Percentiles rank a stretch among this genome's conserved stretches.
These are phyloP conservation scores for Pteropus rufus DNA, from an alignment of 2,797 vertebrate genomes.

Conservation along the genomic window DNA sequence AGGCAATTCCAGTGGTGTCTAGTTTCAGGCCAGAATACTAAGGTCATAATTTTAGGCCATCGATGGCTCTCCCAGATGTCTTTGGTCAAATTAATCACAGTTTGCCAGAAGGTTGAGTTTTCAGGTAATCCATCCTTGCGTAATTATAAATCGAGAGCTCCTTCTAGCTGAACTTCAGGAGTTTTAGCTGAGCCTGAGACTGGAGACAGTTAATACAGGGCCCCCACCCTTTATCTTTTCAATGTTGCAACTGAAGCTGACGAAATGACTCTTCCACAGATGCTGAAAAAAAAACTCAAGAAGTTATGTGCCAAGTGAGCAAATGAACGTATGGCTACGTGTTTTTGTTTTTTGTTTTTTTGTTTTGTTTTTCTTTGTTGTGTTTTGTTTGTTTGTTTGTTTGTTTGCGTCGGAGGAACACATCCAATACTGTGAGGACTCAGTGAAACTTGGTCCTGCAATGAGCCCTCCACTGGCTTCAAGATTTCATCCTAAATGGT, in stretches of 20 bases:
- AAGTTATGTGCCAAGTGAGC: neutral
- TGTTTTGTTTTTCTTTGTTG: too few relatives aligned
- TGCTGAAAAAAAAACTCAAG: neutral
- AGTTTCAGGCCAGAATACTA: conserved; percentile 89
- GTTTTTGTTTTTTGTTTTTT: too few relatives aligned
- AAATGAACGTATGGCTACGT: neutral
- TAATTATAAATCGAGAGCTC: conserved; percentile 88
- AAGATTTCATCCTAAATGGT: neutral
- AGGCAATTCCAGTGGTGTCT: conserved; percentile 85
- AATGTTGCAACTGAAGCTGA: neutral
- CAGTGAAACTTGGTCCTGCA: neutral
- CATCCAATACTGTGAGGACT: neutral
- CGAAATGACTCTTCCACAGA: neutral
- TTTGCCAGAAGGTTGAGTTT: conserved; percentile 87
- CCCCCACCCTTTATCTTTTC: neutral
- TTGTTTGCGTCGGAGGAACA: neutral
- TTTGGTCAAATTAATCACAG: conserved; percentile 95
- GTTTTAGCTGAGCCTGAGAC: conserved; percentile 55
- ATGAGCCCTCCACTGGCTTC: neutral
- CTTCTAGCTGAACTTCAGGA: conserved; percentile 71
- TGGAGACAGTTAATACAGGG: neutral
- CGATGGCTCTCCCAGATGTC: conserved; percentile 92
- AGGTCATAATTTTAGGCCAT: conserved; percentile 88
- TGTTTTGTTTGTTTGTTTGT: too few relatives aligned
- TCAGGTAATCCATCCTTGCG: conserved; percentile 93